phyloP scores from a whole-genome alignment of 64 coral and sea anemone genomes.

The Actinia tenebrosa region DNA sequence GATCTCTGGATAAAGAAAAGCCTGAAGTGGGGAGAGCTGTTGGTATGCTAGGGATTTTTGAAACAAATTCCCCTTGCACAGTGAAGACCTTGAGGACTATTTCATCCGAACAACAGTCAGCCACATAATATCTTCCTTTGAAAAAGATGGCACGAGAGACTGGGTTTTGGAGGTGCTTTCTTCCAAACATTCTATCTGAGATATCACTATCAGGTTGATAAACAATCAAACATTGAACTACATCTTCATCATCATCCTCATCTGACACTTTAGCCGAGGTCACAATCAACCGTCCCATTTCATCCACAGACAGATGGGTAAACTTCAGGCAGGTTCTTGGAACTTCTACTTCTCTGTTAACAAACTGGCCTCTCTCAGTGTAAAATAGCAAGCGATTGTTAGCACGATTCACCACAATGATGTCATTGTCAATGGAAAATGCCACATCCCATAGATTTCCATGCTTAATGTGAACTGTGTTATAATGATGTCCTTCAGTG shows the following conservation, averaged over 20 bases:
- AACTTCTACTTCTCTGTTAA: constrained; percentile 33
- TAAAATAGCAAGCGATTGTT: constrained; percentile 39
- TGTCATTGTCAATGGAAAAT: constrained; percentile 47
- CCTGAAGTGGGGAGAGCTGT: not conserved
- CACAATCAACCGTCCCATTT: constrained; percentile 19
- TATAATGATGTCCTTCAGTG: not conserved
- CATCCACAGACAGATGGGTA: constrained; percentile 36
- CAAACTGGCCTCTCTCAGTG: constrained; percentile 29
- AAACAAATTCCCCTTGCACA: not conserved
- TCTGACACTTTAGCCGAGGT: constrained; percentile 15
- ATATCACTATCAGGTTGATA: not conserved
- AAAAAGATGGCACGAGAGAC: constrained; percentile 12
- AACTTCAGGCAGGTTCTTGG: constrained; percentile 40
- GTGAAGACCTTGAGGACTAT: not conserved
- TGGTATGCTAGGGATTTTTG: not conserved
- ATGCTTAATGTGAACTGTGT: constrained; percentile 25
- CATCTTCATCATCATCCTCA: constrained; percentile 29
- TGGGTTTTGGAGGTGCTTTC: not conserved
- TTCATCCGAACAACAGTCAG: not conserved
- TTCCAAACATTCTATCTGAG: not conserved
- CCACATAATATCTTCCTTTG: not conserved
- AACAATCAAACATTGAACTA: constrained; percentile 38
- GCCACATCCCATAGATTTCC: constrained; percentile 38
- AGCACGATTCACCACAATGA: constrained; percentile 38
- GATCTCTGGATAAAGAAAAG: not conserved